Evolutionary conservation across 2,888 invertebrate species (phyloP).

Genomic region (Hydraecia micacea): DNA sequence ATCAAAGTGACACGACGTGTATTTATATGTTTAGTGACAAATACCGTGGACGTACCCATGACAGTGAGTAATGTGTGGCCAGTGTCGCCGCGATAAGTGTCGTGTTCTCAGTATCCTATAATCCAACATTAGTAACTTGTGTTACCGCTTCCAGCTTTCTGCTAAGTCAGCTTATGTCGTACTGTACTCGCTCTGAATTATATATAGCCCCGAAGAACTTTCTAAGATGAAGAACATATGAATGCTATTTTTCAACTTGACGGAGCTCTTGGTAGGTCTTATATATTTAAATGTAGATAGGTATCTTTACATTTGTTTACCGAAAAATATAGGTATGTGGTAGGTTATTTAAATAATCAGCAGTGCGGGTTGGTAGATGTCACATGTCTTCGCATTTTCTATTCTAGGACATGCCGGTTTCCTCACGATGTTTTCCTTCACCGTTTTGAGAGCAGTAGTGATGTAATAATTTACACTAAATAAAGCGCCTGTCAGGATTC

Average conservation of each 20-base stretch:
- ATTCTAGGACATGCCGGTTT: not conserved
- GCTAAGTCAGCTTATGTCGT: slow-evolving; percentile 58
- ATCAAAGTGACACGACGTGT: slow-evolving; percentile 23
- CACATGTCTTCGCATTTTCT: not conserved
- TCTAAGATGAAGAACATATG: slow-evolving; percentile 42
- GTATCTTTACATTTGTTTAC: not conserved
- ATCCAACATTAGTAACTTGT: slow-evolving; percentile 63
- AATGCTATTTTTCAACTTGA: slow-evolving; percentile 35
- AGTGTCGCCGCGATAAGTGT: slow-evolving; percentile 49
- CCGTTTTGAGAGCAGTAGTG: not conserved
- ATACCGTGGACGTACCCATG: slow-evolving; percentile 44
- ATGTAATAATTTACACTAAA: not conserved
- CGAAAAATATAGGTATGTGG: not conserved
- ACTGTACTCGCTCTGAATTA: slow-evolving; percentile 42
- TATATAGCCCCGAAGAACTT: slow-evolving; percentile 42
- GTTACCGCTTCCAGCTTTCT: slow-evolving; percentile 55
- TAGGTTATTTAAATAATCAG: not conserved
- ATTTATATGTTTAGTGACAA: slow-evolving; percentile 61
- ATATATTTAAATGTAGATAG: not conserved
- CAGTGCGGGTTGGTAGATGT: not conserved
- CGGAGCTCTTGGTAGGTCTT: slow-evolving; percentile 9
- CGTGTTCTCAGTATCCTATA: slow-evolving; percentile 57
- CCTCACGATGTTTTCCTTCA: not conserved
- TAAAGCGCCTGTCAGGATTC: not conserved
- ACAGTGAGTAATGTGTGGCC: slow-evolving; percentile 71